Evolutionary conservation across 2,888 invertebrate species (phyloP), one percentile per base, ranked within the genome.

Genomic region (Baccha elongata): DNA sequence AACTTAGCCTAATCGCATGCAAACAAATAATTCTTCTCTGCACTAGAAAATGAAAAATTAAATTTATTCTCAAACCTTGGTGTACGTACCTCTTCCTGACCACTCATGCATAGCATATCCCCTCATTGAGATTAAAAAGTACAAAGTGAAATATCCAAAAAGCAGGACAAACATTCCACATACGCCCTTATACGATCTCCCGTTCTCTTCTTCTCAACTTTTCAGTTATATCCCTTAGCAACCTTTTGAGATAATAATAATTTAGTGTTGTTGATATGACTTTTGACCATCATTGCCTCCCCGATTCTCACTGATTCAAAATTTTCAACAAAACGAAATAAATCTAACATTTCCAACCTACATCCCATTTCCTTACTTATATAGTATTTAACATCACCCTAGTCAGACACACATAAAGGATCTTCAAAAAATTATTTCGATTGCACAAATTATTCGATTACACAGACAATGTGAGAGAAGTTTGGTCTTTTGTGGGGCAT

Each of bases 201-300:
- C 40, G 40, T 53, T 52, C 29, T 62, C 44, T 44, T 23, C 32
- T 21, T 44, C n/a, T n/a, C 50, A 78, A 83, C 83, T 78, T 83
- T 78, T 78, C 78, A 64, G 50, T n/a, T 42, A 42, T 60, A 83
- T 78, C 83, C 80, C 64, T 83, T 72, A 88, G 87, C 88, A 89
- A 89, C 89, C 90, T 90, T 90, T 89, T 87, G 91, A 91, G 88
- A 93, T 91, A 86, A 93, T 92, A 90, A 90, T 91, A 91, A 91
- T 91, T 91, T 91, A 91, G 89, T 91, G 89, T 87, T 91, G 91
- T 91, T 91, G 90, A 91, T 91, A 90, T 90, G 91, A 89, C 91
- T 91, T 91, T 91, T 91, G 91, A 91, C 91, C 91, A 90, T 91
- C 91, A 90, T 88, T 78, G 78, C 78, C 68, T 72, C 88, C 88